Conservation (phyloP, 2,888 invertebrate species). For the Hesperia comma region DNA sequence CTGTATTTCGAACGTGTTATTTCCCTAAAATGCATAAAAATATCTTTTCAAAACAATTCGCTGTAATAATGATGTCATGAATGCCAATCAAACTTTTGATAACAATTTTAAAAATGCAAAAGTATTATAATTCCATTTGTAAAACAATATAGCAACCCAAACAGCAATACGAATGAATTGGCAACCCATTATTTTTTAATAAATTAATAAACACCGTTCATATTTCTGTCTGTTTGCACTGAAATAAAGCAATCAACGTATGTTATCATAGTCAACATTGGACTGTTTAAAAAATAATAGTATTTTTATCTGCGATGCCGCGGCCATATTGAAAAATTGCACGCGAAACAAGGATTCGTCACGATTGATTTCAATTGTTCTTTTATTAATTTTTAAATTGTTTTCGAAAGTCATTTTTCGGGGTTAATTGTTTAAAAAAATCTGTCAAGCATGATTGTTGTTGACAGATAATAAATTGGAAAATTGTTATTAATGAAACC, state of each 20-base stretch:
- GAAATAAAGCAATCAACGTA: conserved; percentile 20
- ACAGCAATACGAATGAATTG: neutral
- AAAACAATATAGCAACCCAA: conserved; percentile 3
- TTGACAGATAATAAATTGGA: conserved; percentile 7
- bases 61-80: neutral
- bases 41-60: too few relatives aligned
- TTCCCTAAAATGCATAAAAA: too few relatives aligned
- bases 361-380: conserved; percentile 21
- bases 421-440: conserved; percentile 7
- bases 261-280: conserved; percentile 24
- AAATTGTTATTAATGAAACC: neutral
- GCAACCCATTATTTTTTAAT: conserved; percentile 10
- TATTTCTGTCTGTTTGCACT: conserved; percentile 17
- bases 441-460: conserved; percentile 8
- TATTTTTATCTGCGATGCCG: conserved; percentile 13
- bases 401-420: conserved; percentile 14
- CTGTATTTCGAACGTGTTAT: too few relatives aligned
- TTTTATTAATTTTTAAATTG: conserved; percentile 23
- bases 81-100: neutral
- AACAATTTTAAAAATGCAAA: conserved; percentile 5
- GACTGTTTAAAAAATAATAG: conserved; percentile 24
- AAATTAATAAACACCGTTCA: conserved; percentile 22
- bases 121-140: neutral
- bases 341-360: conserved; percentile 18
- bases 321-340: conserved; percentile 25